These are phyloP conservation scores for Drosophila albomicans DNA, from an alignment of 1,140 invertebrate species.

Conservation along the genomic window DNA sequence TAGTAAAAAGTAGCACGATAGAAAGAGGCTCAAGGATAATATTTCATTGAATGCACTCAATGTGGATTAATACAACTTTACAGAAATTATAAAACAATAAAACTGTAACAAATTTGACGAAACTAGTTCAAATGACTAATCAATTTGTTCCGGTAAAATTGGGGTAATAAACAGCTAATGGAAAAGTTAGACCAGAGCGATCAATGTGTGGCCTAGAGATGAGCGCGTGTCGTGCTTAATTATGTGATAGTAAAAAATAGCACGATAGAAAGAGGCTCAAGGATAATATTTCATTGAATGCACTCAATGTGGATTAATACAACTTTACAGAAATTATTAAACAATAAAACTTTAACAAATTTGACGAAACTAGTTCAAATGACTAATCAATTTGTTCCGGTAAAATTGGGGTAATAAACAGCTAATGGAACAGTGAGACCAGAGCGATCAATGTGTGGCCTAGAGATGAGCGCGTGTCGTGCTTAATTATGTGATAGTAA, in stretches of 20 bases:
- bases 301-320: no score
- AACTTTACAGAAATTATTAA: no score
- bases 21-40: background rate
- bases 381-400: no score
- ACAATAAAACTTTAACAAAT: no score
- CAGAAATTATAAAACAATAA: no score
- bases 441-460: background rate
- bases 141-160: no score
- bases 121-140: no score
- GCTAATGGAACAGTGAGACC: background rate
- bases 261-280: background rate
- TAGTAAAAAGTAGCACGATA: background rate
- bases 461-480: slow-evolving; percentile 2
- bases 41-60: no score
- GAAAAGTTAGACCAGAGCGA: background rate
- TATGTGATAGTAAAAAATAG: background rate
- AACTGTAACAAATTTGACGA: no score
- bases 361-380: no score
- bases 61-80: no score
- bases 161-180: background rate
- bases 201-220: background rate
- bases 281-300: no score
- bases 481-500: background rate
- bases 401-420: background rate
- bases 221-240: background rate